Percentiles rank a stretch among this genome's conserved stretches.
Evolutionary conservation across 2,797 vertebrate genomes (phyloP).

Genomic region (Trematomus bernacchii): DNA sequence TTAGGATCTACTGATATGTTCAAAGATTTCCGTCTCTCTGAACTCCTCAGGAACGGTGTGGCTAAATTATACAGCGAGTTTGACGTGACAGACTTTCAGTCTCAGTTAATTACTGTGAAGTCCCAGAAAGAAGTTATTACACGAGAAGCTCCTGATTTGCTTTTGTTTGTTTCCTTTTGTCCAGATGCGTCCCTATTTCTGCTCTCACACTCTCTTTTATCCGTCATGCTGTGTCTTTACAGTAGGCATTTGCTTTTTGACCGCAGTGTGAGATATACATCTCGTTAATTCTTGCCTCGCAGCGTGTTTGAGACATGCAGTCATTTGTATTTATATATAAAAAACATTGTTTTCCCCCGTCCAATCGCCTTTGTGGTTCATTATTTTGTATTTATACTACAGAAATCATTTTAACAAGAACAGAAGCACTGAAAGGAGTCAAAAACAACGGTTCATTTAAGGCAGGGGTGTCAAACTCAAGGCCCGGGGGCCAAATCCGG

Average conservation of each 20-base stretch:
- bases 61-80: slow-evolving; percentile 55
- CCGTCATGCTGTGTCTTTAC: slow-evolving; percentile 13
- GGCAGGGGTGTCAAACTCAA: too few relatives aligned
- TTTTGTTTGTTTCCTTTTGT: slow-evolving; percentile 48
- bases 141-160: slow-evolving; percentile 50
- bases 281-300: slow-evolving; percentile 79
- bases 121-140: slow-evolving; percentile 51
- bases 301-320: slow-evolving; percentile 67
- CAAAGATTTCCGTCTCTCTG: slow-evolving; percentile 64
- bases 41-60: slow-evolving; percentile 54
- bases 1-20: slow-evolving; percentile 67
- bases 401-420: slow-evolving; percentile 56
- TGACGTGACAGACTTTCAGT: slow-evolving; percentile 57
- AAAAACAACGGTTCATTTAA: slow-evolving; percentile 23
- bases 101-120: slow-evolving; percentile 75
- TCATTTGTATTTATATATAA: slow-evolving; percentile 25
- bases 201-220: slow-evolving; percentile 4
- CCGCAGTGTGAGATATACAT: slow-evolving; percentile 62
- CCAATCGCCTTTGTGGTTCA: slow-evolving; percentile 42
- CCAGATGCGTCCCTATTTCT: neutral
- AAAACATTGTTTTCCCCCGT: neutral
- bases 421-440: slow-evolving; percentile 15
- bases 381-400: slow-evolving; percentile 64
- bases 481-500: too few relatives aligned
- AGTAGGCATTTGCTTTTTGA: slow-evolving; percentile 49